phyloP scores from a whole-genome alignment of 2,888 invertebrate species.

The Agapetus fuscipes region DNA sequence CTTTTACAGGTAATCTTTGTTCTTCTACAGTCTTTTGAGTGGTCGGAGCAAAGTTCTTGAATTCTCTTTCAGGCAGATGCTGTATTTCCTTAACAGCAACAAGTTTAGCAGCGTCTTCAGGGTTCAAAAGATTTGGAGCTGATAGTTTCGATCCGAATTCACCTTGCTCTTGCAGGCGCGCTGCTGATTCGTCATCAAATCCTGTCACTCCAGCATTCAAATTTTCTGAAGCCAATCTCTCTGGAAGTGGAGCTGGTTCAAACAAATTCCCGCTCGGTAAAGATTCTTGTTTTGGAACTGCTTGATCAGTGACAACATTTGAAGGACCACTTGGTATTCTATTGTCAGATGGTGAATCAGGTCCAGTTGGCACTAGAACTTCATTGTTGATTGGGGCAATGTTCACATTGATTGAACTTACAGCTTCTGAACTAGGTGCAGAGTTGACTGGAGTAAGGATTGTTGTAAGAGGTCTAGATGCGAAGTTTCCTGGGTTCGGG shows the following conservation, averaged over 20 bases:
- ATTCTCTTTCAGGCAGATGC: background rate
- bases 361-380: too few species aligned
- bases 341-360: too few species aligned
- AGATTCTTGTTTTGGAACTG: too few species aligned
- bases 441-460: too few species aligned
- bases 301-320: background rate
- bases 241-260: constrained; percentile 2
- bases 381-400: too few species aligned
- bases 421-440: too few species aligned
- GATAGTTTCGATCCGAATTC: constrained; percentile 11
- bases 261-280: too few species aligned
- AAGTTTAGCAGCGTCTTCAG: background rate
- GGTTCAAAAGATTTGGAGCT: too few species aligned
- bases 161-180: constrained; percentile 4
- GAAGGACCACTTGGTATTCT: too few species aligned
- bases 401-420: too few species aligned
- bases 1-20: background rate
- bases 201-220: constrained; percentile 10
- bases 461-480: too few species aligned
- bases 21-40: constrained; percentile 3
- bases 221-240: constrained; percentile 6
- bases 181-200: constrained; percentile 3
- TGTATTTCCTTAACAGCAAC: background rate
- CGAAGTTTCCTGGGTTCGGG: too few species aligned
- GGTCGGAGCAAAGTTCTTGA: background rate